Evolutionary conservation across 2,888 invertebrate species (phyloP), one percentile per base, ranked within the genome.

Genomic region (Liopterus haemorrhoidalis): DNA sequence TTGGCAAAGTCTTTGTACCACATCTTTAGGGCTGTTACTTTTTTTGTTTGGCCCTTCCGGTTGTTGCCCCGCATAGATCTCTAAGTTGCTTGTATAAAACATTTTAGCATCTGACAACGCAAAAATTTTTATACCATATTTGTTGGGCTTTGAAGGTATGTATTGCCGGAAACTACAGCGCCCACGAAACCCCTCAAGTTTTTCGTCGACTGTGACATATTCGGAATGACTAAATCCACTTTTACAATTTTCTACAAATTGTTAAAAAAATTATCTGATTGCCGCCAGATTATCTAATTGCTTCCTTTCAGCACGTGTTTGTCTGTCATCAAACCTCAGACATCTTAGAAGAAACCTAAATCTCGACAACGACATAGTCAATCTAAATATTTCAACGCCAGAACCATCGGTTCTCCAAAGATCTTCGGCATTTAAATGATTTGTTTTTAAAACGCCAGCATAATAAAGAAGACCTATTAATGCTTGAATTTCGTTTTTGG

Each of bases 141-240:
- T 60, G 36, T 50, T 54, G 20, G 61, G 58, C 50, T 61, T 60
- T n/a, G 54, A 54, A 8, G 60, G 58, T 25, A 62, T 62, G 42
- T 60, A 64, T 48, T 60, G 56, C 18, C 54, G 38, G 52, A 60
- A 57, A 12, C 36, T 27, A 38, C 62, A 63, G 16, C 55, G 46
- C 18, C 57, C 58, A 47, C 57, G 37, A 48, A 60, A 59, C 21
- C 48, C 53, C 43, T 49, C 51, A 19, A 59, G 46, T 54, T 56
- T 59, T 50, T 60, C 60, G 46, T 62, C 59, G 18, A 59, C 47
- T 36, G 55, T 60, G 5, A 60, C 54, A 49, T 50, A 51, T 46
- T 54, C 48, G 21, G 51, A 52, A 32, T 49, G 49, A 43, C 38
- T 38, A 44, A 54, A 57, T 44, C 42, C 49, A 16, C 48, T 46